Base-by-base conservation (phyloP, 2,797 vertebrate species). In the Aphelocoma californica region DNA sequence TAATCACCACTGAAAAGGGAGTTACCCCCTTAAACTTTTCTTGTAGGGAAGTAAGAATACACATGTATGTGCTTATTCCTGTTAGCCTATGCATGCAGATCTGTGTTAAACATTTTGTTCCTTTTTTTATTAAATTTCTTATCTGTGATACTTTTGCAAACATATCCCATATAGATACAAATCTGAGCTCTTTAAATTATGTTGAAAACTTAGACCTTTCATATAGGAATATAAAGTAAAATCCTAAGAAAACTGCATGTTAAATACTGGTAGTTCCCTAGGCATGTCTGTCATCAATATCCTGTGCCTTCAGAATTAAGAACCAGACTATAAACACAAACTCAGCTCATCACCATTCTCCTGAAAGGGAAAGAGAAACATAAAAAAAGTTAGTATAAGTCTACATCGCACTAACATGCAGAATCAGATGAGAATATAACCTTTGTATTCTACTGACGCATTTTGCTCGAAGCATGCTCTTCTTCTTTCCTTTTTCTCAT, bases 301-400 rank as follows among this genome's bases (percentile, higher is more conserved):
- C 90, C 16, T 53, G 32, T 89, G 72, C 62, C 70, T 91, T 47
- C 66, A 57, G 69, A 92, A 73, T 75, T 90, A 82, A 69, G 79
- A 91, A 60, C 21, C 50, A 92, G 64, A 78, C 40, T 40, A 90
- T 65, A 93, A 93, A 86, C 18, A 64, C 47, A 80, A 65, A 88
- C 51, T 92, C 54, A 91, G n/a, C 62, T 77, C 62, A 87, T 91
- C 64, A 92, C 32, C 69, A 81, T 91, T 90, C 65, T 81, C 26
- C 86, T 93, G 54, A 85, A 95, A 95, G 36, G 60, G 38, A 96
- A 93, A 48, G 67, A 86, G 89, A 93, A 80, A 28, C 32, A 44
- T 83, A 15, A 48, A 25, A 36, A n/a, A 32, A 9, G 36, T 28
- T 29, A 31, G 19, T 53, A 19, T n/a, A 15, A 84, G 93, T 81